Evolutionary conservation across 1,140 invertebrate genomes (phyloP), one percentile per base, ranked within the genome.

Genomic region (Lasioglossum baleicum): DNA sequence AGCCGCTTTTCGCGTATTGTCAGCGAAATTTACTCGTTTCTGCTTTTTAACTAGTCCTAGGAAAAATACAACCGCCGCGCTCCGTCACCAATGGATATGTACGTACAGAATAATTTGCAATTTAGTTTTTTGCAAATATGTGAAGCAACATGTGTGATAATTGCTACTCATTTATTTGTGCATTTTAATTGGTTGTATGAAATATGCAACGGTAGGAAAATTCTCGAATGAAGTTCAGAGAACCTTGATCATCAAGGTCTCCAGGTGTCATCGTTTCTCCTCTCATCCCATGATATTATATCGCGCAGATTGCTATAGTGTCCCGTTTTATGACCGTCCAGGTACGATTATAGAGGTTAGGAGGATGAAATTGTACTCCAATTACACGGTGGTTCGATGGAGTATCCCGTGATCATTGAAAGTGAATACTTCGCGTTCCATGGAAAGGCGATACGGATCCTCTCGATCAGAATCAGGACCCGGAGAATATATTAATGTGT

Each of bases 341-440:
- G 56, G 6, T 58, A 20, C n/a, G 56, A 58, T 58, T 20, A 58
- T n/a, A n/a, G 56, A 58, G 56, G 56, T 58, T 58, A 58, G 20
- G n/a, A n/a, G 56, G 56, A n/a, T 58, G 56, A 58, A n/a, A 58
- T 58, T 58, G 56, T 58, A 58, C 56, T 58, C 56, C 56, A 58
- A 58, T 58, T 58, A 58, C 56, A 58, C 56, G 56, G 56, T 58
- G 20, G 22, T 58, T 58, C 56, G n/a, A 58, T 58, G 10, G 56
- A 58, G 56, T 8, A 58, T 58, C 56, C 20, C n/a, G 20, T n/a
- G 56, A 58, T n/a, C 56, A n/a, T n/a, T 8, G 56, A 58, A 58
- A 58, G n/a, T 58, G 22, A 58, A 58, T 58, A 58, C 56, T 58
- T 7, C 7, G 7, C 0, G n/a, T n/a, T 6, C 56, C 56, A n/a